Percentiles rank a stretch among this genome's conserved stretches.
These are phyloP conservation scores for Margarornis squamiger DNA, from an alignment of 2,797 vertebrate genomes.

Conservation along the genomic window DNA sequence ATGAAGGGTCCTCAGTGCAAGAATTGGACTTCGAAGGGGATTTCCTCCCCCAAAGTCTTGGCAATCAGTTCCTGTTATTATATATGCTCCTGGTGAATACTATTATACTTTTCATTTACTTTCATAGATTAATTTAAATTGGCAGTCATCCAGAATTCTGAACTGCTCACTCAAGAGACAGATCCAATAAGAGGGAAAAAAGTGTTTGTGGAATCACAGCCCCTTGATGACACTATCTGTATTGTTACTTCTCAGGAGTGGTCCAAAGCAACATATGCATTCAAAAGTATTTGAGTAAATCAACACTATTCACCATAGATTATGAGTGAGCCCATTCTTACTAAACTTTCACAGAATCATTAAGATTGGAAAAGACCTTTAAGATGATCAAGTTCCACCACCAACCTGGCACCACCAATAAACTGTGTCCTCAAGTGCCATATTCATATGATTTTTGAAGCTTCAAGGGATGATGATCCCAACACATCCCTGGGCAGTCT, in stretches of 20 bases:
- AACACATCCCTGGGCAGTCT: neutral
- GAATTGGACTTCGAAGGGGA: neutral
- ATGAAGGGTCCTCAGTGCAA: neutral
- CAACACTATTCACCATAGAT: neutral
- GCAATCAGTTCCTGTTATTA: neutral
- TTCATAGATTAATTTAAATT: neutral
- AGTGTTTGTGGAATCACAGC: neutral
- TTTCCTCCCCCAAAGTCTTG: neutral
- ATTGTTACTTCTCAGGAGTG: neutral
- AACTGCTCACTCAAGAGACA: neutral
- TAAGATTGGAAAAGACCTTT: neutral
- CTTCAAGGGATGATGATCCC: neutral
- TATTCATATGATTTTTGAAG: neutral
- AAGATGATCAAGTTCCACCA: neutral
- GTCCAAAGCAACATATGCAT: neutral
- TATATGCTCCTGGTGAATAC: neutral
- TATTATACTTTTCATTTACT: neutral
- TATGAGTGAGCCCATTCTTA: neutral
- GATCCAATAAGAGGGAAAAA: neutral
- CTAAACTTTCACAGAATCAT: neutral
- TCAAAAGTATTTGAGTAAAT: neutral
- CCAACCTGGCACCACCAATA: neutral
- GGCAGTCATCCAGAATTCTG: neutral
- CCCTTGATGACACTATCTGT: neutral
- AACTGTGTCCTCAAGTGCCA: fast-evolving